phyloP scores from a whole-genome alignment of 2,113 vertebrate species.

The Probosciger aterrimus region DNA sequence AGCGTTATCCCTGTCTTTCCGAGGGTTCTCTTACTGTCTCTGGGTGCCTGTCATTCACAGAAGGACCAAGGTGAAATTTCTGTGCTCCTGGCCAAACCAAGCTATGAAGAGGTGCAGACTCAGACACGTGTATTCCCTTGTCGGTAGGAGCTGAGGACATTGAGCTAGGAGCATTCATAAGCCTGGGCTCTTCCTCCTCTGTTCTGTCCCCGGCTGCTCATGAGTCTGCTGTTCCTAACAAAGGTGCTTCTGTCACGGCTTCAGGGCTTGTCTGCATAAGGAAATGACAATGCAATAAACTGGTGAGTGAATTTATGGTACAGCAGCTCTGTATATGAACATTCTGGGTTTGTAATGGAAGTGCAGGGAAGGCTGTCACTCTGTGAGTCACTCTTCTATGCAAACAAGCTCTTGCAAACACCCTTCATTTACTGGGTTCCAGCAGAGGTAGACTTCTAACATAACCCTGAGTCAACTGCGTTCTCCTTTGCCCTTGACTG shows the following conservation, averaged over 20 bases:
- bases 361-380: not conserved
- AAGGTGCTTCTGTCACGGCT: not conserved
- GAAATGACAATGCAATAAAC: slow-evolving; percentile 17
- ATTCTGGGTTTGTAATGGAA: not conserved
- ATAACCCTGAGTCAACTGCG: not conserved
- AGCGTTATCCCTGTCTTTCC: not conserved
- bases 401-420: slow-evolving; percentile 16
- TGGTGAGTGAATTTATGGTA: not conserved
- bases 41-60: not conserved
- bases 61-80: slow-evolving; percentile 7
- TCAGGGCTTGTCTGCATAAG: slow-evolving; percentile 6
- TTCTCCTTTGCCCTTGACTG: slow-evolving; percentile 9
- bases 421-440: not conserved
- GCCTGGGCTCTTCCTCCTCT: not conserved
- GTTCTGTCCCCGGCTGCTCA: not conserved
- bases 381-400: slow-evolving; percentile 8
- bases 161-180: slow-evolving; percentile 34
- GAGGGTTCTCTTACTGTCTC: not conserved
- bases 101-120: not conserved
- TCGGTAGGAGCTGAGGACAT: not conserved
- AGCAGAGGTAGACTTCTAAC: not conserved
- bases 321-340: not conserved
- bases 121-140: slow-evolving; percentile 11
- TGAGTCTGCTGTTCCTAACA: not conserved
- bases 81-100: slow-evolving; percentile 13